Evolutionary conservation across 2,797 vertebrate species (phyloP).

Genomic region (Chanos chanos): DNA sequence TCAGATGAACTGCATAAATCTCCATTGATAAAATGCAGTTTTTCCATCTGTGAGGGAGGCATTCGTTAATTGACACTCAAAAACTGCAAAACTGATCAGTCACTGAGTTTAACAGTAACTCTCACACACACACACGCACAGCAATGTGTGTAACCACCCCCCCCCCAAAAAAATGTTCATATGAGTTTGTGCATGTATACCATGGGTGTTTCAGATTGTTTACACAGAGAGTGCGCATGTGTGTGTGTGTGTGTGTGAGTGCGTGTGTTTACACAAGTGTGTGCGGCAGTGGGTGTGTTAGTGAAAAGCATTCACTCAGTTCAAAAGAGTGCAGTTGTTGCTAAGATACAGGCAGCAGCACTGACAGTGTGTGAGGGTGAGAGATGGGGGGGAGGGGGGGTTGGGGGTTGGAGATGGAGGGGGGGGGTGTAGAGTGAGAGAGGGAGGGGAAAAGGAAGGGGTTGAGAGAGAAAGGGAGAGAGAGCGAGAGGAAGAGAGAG

Average conservation of each 20-base stretch:
- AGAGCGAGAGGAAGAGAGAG: slow-evolving; percentile 11
- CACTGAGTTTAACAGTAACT: too few species aligned
- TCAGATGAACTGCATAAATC: too few species aligned
- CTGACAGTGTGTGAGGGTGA: slow-evolving; percentile 70
- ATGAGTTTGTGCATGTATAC: slow-evolving; percentile 41
- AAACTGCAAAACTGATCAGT: too few species aligned
- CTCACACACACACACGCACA: too few species aligned
- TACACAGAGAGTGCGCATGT: slow-evolving; percentile 49
- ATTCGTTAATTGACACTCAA: too few species aligned
- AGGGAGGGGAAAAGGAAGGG: slow-evolving; percentile 18
- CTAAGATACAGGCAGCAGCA: slow-evolving; percentile 98
- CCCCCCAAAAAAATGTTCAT: slow-evolving; percentile 37
- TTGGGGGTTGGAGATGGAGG: slow-evolving; percentile 61
- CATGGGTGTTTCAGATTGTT: slow-evolving; percentile 33
- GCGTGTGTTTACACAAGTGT: slow-evolving; percentile 64
- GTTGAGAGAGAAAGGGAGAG: slow-evolving; percentile 20
- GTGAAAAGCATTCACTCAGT: slow-evolving; percentile 79
- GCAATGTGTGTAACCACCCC: too few species aligned
- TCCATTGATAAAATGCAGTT: too few species aligned
- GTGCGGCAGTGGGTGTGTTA: slow-evolving; percentile 54
- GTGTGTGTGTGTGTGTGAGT: slow-evolving; percentile 49
- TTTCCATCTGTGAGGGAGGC: too few species aligned
- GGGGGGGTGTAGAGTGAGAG: slow-evolving; percentile 64
- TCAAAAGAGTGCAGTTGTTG: slow-evolving; percentile 96
- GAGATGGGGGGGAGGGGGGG: slow-evolving; percentile 42